Base-by-base conservation (phyloP, 2,888 invertebrate genomes). In the Habroteleia sp. region DNA sequence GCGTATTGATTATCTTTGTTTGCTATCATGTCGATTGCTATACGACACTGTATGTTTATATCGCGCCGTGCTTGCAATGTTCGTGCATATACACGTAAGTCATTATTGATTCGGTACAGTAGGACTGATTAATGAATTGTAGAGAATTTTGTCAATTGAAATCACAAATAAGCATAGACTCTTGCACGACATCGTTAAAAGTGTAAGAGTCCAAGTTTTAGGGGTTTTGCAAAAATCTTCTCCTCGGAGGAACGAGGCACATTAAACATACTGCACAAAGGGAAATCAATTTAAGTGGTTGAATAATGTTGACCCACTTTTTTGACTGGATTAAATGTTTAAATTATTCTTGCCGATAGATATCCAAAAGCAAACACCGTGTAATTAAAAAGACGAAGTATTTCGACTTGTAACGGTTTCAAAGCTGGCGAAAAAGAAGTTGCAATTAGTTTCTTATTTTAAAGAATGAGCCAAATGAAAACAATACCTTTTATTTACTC, bases 1-100 rank as follows among this genome's bases (percentile, higher is more conserved):
- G 20, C 29, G 41, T 48, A 71, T 76, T 74, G 73, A 76, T 77
- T 77, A 77, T 73, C 76, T 71, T 77, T 77, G 73, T 76, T 73
- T 66, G 50, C 60, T 69, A 73, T 74, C 66, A 56, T 65, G 46
- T 62, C 56, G 65, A 72, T 74, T 63, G 56, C 76, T 65, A 69
- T 65, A 71, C 65, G 52, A 65, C 65, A 71, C 71, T 48, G 60
- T 56, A 52, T 62, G 33, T 46, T 76, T 48, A 68, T 50, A 63
- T 48, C 35, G 33, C 37, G 20, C 33, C 3, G 17, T 14, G 35
- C 54, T 65, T 39, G 23, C 56, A 44, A 35, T 58, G 37, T 62
- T 44, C 50, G 46, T 17, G 16, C 17, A 54, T 29, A 31, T n/a
- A 48, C 17, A 23, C 37, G 14, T 31, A 29, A 44, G 6, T 10